phyloP scores from a whole-genome alignment of 1,140 invertebrate species.

The Antheraea pernyi region DNA sequence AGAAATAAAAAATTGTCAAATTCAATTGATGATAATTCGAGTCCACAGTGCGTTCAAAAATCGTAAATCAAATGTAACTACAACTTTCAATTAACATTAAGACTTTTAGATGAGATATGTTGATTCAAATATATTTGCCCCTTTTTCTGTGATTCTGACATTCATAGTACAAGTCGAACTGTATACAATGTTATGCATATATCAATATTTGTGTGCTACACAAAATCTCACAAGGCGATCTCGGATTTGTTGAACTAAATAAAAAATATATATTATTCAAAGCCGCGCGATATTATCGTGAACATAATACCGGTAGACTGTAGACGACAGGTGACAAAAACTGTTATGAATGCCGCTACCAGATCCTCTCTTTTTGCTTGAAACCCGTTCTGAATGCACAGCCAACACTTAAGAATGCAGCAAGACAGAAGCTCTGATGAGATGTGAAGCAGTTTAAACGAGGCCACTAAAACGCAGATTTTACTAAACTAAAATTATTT shows the following conservation, averaged over 20 bases:
- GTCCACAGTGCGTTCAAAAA: too few relatives aligned
- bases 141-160: too few relatives aligned
- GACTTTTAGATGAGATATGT: too few relatives aligned
- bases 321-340: conserved; percentile 57
- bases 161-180: too few relatives aligned
- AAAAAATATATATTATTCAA: conserved; percentile 20
- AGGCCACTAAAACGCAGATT: not conserved
- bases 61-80: too few relatives aligned
- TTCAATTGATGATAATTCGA: too few relatives aligned
- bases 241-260: not conserved
- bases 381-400: conserved; percentile 49
- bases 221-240: not conserved
- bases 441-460: conserved; percentile 36
- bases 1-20: too few relatives aligned
- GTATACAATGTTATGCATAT: not conserved
- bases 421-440: conserved; percentile 39
- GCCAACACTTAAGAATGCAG: conserved; percentile 56
- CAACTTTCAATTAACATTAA: too few relatives aligned
- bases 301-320: conserved; percentile 26
- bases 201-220: not conserved
- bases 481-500: not conserved
- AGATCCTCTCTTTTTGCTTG: conserved; percentile 52
- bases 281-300: conserved; percentile 28
- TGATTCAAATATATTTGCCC: too few relatives aligned
- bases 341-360: conserved; percentile 53